Base-by-base conservation (phyloP, 2,888 invertebrate genomes). In the Hololepta plana region DNA sequence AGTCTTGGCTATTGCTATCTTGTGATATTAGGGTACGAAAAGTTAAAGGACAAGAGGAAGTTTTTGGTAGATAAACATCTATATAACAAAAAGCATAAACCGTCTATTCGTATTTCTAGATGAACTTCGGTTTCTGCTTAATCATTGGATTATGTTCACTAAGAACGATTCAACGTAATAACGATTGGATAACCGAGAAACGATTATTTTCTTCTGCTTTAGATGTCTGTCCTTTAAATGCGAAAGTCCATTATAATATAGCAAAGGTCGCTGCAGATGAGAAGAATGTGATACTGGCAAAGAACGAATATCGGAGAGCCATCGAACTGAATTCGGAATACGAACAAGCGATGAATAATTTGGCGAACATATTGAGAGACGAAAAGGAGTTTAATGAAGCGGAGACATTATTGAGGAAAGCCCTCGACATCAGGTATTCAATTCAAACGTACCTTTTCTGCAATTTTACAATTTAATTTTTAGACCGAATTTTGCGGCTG, bases 291-390 rank as follows among this genome's bases (percentile, higher is more conserved):
- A 52, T 59, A 9, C 59, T 67, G 39, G 91, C 93, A 0, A 64
- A 87, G 28, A 41, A 57, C 13, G 75, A 82, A 47, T 95, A 95
- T 51, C 72, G 72, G 36, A 46, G 37, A 33, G 55, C 55, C 2
- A 46, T 55, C 11, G 45, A 51, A 34, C 55, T 88, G 32, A 67
- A 80, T 57, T 79, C 84, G 3, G 59, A 67, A 22, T 88, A 88
- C 51, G 84, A 85, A 49, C 85, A 87, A 55, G 87, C 90, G 1
- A 77, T 90, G 80, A 91, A 91, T 49, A 91, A 91, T 56, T 64
- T 90, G 36, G 90, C 80, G 1, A 90, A 90, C 57, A 58, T 91
- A 34, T 57, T 84, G 11, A 74, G 82, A 50, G 75, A 79, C 44
- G 57, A 63, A 35, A 70, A 67, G 16, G 51, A 69, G 30, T 65